Evolutionary conservation across 2,888 invertebrate species (phyloP), one percentile per base, ranked within the genome.

Genomic region (Amphipoea lucens): DNA sequence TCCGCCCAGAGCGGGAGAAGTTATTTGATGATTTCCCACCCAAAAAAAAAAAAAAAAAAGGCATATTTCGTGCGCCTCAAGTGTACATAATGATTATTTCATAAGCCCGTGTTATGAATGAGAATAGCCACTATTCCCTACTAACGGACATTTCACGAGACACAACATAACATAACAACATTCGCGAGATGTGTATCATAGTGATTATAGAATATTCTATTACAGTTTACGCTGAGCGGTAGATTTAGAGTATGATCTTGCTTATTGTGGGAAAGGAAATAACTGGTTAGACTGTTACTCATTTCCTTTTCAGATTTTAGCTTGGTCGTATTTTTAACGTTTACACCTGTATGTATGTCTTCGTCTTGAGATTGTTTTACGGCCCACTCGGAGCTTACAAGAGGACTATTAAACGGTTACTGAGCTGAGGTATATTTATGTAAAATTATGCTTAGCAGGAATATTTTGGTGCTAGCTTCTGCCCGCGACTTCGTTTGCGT

Each of bases 21-120:
- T n/a, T n/a, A n/a, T n/a, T n/a, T n/a, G n/a, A n/a, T n/a, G n/a
- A n/a, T n/a, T n/a, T n/a, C n/a, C n/a, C n/a, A n/a, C n/a, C n/a
- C n/a, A n/a, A n/a, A n/a, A n/a, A n/a, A n/a, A n/a, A n/a, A n/a
- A n/a, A n/a, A n/a, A n/a, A n/a, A n/a, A n/a, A n/a, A 20, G 42
- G 20, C 29, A 9, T 23, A 76, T 81, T 78, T 67, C 45, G n/a
- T 14, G 29, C 36, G 80, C 83, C 48, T 60, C 63, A 62, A 79
- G 79, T 89, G 82, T 87, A 88, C 74, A 36, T 11, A 81, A 87
- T 87, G 89, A 88, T 83, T 90, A 89, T 85, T 89, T 85, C 76
- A 82, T 89, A 87, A 81, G 76, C 36, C 29, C 86, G 88, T 84
- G 90, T 81, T 79, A 75, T 89, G 89, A 89, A 89, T 90, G 71